A percentile compares a stretch with the other conserved stretches of the same genome.
phyloP scores from a whole-genome alignment of 2,888 invertebrate species.

The Carabus problematicus region DNA sequence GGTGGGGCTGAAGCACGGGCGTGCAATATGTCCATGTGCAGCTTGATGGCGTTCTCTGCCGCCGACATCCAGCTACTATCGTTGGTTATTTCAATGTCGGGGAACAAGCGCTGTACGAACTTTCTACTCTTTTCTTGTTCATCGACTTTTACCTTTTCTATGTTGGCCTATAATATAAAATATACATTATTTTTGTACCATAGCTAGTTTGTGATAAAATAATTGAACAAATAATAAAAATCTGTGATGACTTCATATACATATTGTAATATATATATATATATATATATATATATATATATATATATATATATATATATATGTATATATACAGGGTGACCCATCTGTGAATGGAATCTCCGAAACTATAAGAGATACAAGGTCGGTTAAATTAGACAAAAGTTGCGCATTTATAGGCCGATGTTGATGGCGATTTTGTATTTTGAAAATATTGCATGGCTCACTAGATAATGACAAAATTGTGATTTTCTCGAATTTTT shows the following conservation, averaged over 20 bases:
- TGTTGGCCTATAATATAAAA: conserved; percentile 47
- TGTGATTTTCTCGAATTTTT: no score
- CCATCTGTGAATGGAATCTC: no score
- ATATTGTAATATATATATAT: no score
- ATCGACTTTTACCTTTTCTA: conserved; percentile 54
- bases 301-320: no score
- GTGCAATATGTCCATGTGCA: conserved; percentile 15
- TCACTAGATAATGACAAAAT: no score
- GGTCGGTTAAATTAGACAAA: no score
- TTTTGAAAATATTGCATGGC: no score
- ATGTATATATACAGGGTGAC: no score
- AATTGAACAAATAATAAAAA: conserved; percentile 4
- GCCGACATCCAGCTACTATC: conserved; percentile 52
- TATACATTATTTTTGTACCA: not conserved
- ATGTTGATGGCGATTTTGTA: no score
- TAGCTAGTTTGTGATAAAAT: not conserved
- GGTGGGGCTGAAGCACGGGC: conserved; percentile 42
- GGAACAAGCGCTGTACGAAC: conserved; percentile 70
- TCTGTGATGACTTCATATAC: not conserved
- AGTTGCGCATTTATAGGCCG: no score
- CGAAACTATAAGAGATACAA: no score
- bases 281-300: no score
- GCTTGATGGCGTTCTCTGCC: conserved; percentile 52
- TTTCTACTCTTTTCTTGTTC: conserved; percentile 61
- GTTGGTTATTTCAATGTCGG: conserved; percentile 61